Percentiles rank a stretch among this genome's conserved stretches.
These are phyloP conservation scores for Meloe dianella DNA, from an alignment of 2,888 invertebrate species.

Conservation along the genomic window DNA sequence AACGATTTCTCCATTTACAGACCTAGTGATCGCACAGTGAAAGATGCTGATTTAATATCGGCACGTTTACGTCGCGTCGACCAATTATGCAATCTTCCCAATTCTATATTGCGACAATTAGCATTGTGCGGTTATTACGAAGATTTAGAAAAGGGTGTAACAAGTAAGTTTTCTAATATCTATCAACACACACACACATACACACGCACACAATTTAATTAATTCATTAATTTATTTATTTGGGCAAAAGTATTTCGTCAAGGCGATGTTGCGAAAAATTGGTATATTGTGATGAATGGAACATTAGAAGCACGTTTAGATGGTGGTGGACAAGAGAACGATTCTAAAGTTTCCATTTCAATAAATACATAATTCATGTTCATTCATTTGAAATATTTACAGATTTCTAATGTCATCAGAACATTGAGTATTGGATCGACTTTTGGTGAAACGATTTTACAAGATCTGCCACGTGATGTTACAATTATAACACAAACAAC, in stretches of 20 bases:
- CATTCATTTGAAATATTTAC: slow-evolving; percentile 45
- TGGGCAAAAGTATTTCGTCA: slow-evolving; percentile 72
- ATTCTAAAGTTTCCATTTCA: slow-evolving; percentile 71
- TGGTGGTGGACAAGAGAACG: slow-evolving; percentile 54
- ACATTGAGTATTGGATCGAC: slow-evolving; percentile 76
- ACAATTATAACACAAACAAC: slow-evolving; percentile 76
- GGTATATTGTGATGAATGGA: slow-evolving; percentile 79
- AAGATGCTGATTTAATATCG: slow-evolving; percentile 76
- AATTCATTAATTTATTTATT: not conserved
- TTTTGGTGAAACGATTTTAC: slow-evolving; percentile 78
- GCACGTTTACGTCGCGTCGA: slow-evolving; percentile 69
- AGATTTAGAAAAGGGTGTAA: slow-evolving; percentile 77
- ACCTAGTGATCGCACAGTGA: slow-evolving; percentile 74
- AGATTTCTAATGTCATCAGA: slow-evolving; percentile 72
- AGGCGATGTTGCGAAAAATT: slow-evolving; percentile 78
- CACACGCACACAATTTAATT: too few species aligned
- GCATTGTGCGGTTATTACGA: slow-evolving; percentile 79
- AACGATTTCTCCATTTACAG: slow-evolving; percentile 57
- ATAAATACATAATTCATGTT: not conserved
- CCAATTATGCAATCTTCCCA: slow-evolving; percentile 69
- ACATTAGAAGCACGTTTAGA: slow-evolving; percentile 71
- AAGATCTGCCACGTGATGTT: slow-evolving; percentile 73
- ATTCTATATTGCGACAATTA: slow-evolving; percentile 73
- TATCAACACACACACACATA: too few species aligned
- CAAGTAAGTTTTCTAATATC: slow-evolving; percentile 64